A percentile compares a stretch with the other conserved stretches of the same genome.
phyloP scores from a whole-genome alignment of 2,888 invertebrate species.

The Synanthedon tipuliformis region DNA sequence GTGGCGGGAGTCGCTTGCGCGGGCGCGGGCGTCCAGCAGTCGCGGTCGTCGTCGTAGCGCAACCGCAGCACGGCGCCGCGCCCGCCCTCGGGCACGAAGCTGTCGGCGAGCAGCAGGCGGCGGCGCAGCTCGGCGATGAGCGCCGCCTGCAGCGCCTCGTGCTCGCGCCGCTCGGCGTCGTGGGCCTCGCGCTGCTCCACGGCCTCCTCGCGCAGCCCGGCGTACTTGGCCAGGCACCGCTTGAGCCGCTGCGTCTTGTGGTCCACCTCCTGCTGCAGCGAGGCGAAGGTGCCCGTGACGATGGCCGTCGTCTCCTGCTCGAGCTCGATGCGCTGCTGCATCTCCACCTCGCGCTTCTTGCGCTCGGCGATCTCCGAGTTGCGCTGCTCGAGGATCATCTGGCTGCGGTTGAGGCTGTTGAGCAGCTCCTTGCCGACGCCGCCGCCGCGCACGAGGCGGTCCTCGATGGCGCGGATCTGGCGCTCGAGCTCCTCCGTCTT shows the following conservation, averaged over 20 bases:
- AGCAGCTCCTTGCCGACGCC: conserved; percentile 82
- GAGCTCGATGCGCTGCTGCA: conserved; percentile 92
- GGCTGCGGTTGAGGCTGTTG: conserved; percentile 95
- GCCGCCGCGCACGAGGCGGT: conserved; percentile 88
- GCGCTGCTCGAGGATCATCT: conserved; percentile 84
- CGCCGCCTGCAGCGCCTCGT: conserved; percentile 86
- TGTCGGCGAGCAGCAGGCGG: conserved; percentile 86
- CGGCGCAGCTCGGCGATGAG: conserved; percentile 75
- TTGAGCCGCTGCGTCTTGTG: conserved; percentile 90
- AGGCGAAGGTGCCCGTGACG: conserved; percentile 90
- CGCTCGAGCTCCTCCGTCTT: conserved; percentile 81
- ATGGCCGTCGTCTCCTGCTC: conserved; percentile 94
- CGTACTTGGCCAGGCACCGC: conserved; percentile 87
- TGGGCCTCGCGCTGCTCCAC: conserved; percentile 80
- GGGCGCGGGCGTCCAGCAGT: conserved; percentile 33
- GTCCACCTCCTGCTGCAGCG: conserved; percentile 96
- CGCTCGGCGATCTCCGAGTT: conserved; percentile 90
- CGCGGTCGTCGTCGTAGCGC: conserved; percentile 44
- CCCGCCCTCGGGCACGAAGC: conserved; percentile 79
- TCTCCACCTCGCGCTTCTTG: conserved; percentile 89
- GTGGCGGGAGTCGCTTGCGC: conserved; percentile 72
- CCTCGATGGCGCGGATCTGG: conserved; percentile 88
- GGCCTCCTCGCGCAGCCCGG: conserved; percentile 66
- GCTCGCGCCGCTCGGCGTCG: conserved; percentile 89
- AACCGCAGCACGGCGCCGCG: conserved; percentile 28